Conservation (phyloP, 2,797 vertebrate genomes). For the Martes flavigula region DNA sequence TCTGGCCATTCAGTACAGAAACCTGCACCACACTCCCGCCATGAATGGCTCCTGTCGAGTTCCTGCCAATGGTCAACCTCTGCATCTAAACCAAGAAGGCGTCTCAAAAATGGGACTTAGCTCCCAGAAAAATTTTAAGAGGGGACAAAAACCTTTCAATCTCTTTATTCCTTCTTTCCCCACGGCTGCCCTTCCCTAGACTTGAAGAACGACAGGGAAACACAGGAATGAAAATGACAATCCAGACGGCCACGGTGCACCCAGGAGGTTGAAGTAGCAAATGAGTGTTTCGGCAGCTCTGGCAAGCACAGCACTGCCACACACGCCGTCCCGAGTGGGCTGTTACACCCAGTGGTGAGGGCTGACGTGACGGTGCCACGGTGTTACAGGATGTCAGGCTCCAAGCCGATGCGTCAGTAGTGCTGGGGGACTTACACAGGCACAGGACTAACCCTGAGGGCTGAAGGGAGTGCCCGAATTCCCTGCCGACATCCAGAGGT, state of each 20-base stretch:
- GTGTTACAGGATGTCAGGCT: not conserved
- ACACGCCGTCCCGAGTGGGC: accelerated
- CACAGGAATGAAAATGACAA: not conserved
- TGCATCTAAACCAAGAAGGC: not conserved
- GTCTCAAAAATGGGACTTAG: not conserved
- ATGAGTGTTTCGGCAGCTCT: not conserved
- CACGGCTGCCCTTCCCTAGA: not conserved
- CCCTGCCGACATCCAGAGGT: not conserved
- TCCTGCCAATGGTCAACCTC: not conserved
- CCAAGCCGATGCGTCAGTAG: not conserved
- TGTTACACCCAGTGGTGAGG: not conserved
- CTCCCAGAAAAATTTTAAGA: not conserved
- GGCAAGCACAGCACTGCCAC: not conserved
- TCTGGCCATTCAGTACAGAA: not conserved
- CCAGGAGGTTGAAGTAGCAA: not conserved
- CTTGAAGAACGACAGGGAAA: not conserved
- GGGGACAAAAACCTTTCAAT: not conserved
- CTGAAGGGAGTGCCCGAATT: not conserved
- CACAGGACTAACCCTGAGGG: not conserved
- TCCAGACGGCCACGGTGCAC: not conserved
- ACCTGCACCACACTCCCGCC: not conserved
- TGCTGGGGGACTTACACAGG: not conserved
- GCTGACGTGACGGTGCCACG: not conserved
- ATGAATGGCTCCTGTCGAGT: not conserved
- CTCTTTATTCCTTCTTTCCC: not conserved